Percentiles rank a stretch among this genome's conserved stretches.
phyloP scores from a whole-genome alignment of 2,888 invertebrate species.

The Pammene aurita region DNA sequence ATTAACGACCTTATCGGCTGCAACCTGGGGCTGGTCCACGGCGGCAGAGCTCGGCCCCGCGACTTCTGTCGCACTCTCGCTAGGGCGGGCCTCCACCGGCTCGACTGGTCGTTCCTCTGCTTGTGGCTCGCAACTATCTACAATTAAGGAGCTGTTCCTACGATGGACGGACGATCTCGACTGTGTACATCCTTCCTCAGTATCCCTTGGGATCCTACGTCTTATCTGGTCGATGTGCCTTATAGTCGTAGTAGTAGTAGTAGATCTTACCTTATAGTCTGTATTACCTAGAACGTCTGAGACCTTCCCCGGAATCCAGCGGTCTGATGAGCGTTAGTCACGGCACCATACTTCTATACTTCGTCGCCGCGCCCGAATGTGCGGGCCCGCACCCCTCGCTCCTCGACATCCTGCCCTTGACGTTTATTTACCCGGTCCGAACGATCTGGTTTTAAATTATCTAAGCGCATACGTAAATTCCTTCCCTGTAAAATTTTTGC shows the following conservation, averaged over 20 bases:
- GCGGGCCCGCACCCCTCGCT: neutral
- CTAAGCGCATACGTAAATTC: slow-evolving; percentile 7
- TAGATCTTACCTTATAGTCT: neutral
- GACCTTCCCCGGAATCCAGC: slow-evolving; percentile 17
- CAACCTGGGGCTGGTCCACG: too few relatives aligned
- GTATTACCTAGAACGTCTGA: slow-evolving; percentile 8
- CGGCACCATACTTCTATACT: slow-evolving; percentile 10
- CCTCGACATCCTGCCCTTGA: neutral
- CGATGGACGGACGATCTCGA: too few relatives aligned
- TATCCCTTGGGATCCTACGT: neutral
- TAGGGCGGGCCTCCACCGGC: too few relatives aligned
- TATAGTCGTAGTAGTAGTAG: too few relatives aligned
- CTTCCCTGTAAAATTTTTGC: slow-evolving; percentile 38
- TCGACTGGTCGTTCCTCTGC: too few relatives aligned
- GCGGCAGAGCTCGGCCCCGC: too few relatives aligned
- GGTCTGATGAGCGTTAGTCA: slow-evolving; percentile 1
- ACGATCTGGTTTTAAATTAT: slow-evolving; percentile 8
- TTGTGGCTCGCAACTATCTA: too few relatives aligned
- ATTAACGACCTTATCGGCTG: too few relatives aligned
- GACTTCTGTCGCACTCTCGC: too few relatives aligned
- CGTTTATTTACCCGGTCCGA: too few relatives aligned
- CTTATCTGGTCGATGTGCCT: slow-evolving; percentile 9
- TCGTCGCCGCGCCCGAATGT: neutral
- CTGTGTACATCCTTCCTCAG: too few relatives aligned
- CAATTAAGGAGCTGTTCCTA: too few relatives aligned